phyloP scores from a whole-genome alignment of 2,113 vertebrate species.

The Salvelinus fontinalis region DNA sequence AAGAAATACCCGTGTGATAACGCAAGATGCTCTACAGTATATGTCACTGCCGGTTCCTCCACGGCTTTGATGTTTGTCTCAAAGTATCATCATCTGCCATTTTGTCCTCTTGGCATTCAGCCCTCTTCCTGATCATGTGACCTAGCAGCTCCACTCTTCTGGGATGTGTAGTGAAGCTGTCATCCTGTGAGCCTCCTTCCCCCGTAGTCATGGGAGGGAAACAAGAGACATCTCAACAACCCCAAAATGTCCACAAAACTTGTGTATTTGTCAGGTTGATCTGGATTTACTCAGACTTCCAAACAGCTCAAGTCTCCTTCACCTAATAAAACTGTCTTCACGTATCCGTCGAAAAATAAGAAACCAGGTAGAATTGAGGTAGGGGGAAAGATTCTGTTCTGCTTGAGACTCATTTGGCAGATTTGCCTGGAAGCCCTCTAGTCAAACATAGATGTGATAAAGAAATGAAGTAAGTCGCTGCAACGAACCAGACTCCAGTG shows the following conservation, averaged over 20 bases:
- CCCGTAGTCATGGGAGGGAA: constrained; percentile 55
- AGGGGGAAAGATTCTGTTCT: constrained; percentile 41
- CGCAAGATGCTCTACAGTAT: constrained; percentile 5
- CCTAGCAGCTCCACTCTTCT: constrained; percentile 61
- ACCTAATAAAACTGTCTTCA: constrained; percentile 46
- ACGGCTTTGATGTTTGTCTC: constrained; percentile 23
- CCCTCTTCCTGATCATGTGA: constrained; percentile 53
- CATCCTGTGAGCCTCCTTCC: constrained; percentile 58
- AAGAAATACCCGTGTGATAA: constrained; percentile 4
- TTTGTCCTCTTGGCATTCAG: constrained; percentile 22
- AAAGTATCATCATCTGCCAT: constrained; percentile 24
- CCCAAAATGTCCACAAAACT: constrained; percentile 63
- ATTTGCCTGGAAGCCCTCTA: constrained; percentile 41
- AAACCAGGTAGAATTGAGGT: constrained; percentile 40
- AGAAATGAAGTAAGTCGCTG: constrained; percentile 31
- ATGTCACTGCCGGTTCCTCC: constrained; percentile 1
- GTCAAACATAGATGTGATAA: constrained; percentile 52
- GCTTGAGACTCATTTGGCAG: constrained; percentile 26
- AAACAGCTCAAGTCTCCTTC: constrained; percentile 52
- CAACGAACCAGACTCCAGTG: constrained; percentile 20
- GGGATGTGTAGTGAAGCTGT: constrained; percentile 69
- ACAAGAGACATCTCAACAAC: constrained; percentile 64
- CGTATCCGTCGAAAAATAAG: constrained; percentile 57
- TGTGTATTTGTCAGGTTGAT: constrained; percentile 73
- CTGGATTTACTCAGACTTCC: constrained; percentile 62